These are phyloP conservation scores for Chaetura pelagica DNA, from an alignment of 2,113 vertebrate genomes.

Conservation along the genomic window DNA sequence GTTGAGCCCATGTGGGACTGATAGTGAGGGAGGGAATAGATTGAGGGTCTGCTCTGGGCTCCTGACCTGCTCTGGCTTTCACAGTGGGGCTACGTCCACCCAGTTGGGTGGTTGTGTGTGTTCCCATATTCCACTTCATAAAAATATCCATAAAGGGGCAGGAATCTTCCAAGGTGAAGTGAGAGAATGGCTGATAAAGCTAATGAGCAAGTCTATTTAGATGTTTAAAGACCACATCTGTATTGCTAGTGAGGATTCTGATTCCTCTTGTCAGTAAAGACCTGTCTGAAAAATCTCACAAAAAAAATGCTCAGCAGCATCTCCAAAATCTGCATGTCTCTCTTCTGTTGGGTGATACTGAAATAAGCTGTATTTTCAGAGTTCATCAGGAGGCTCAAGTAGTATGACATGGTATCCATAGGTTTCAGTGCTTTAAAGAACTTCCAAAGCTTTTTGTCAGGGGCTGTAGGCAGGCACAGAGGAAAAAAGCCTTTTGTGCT, in stretches of 20 bases:
- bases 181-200: neutral
- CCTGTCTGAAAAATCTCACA: neutral
- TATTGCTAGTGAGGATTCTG: neutral
- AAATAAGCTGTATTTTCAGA: neutral
- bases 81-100: neutral
- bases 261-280: neutral
- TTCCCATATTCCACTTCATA: neutral
- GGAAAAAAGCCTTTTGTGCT: neutral
- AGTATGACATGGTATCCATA: neutral
- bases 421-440: neutral
- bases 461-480: neutral
- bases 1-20: neutral
- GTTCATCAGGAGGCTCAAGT: neutral
- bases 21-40: neutral
- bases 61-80: neutral
- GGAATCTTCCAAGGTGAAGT: neutral
- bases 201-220: fast-evolving
- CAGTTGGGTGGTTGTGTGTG: neutral
- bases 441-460: neutral
- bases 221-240: neutral
- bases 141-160: neutral
- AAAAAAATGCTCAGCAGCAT: neutral
- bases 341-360: fast-evolving
- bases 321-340: neutral
- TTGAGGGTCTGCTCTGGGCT: neutral